Evolutionary conservation across 2,888 invertebrate genomes (phyloP), one percentile per base, ranked within the genome.

Genomic region (Perdita meconis): DNA sequence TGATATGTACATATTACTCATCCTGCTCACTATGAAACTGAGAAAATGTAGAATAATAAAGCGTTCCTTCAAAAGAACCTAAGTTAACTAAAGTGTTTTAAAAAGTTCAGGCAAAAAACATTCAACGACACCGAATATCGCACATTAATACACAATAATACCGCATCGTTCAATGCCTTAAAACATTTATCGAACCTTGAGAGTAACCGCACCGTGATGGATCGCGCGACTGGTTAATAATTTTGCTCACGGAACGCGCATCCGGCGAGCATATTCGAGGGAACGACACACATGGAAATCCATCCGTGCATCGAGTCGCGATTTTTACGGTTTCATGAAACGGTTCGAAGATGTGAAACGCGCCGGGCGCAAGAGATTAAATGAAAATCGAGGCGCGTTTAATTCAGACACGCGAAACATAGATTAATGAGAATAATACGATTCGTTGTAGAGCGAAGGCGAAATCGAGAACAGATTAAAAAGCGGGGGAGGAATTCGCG

Each of bases 171-270:
- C 30, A 30, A 30, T n/a, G 6, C 30, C 2, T 4, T 6, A 30
- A 64, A 66, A 73, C 40, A 65, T 66, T 69, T 65, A 42, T 56
- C 44, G 60, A 64, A 65, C 74, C 68, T 74, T 67, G 78, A 64
- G 70, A 50, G 55, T 55, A 65, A 68, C n/a, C 38, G 74, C 10
- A 63, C 74, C 75, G 76, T 77, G 78, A 84, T 64, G 83, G 78
- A 78, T 84, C 77, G 84, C 71, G 24, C 60, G 56, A 65, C 47
- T 61, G 40, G 64, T 70, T 69, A 30, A 30, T 60, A 80, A 77
- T 83, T 83, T 83, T 51, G 51, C 69, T 83, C 73, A 67, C 70
- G 77, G 64, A 81, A 76, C 71, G 66, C 66, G 63, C 69, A 83
- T 83, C 79, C 73, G 73, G 73, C 71, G 53, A 24, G 38, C 44